Evolutionary conservation across 2,113 vertebrate genomes (phyloP).

Genomic region (Ptilonorhynchus violaceus): DNA sequence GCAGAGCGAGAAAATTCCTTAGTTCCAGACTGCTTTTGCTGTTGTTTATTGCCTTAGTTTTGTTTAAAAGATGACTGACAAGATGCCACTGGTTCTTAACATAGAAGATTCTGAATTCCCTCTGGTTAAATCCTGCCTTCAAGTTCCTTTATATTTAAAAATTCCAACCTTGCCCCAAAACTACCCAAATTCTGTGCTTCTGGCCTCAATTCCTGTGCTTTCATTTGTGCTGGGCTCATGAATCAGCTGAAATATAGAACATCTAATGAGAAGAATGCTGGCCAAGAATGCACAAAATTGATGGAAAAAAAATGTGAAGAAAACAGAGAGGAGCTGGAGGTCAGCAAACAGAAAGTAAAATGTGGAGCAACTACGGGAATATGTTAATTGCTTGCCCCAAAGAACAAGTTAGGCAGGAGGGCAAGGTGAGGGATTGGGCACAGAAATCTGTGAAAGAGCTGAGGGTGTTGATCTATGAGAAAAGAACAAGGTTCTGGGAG

Average conservation of each 20-base stretch:
- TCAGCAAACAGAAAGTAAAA: not conserved
- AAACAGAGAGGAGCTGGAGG: not conserved
- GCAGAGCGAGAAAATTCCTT: not conserved
- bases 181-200: not conserved
- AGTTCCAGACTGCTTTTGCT: not conserved
- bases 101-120: not conserved
- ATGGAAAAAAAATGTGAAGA: not conserved
- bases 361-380: not conserved
- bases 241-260: not conserved
- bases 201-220: not conserved
- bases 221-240: not conserved
- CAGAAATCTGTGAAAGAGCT: not conserved
- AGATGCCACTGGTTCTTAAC: not conserved
- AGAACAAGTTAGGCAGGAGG: not conserved
- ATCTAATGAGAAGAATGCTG: not conserved
- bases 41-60: not conserved
- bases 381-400: not conserved
- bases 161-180: not conserved
- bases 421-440: not conserved
- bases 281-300: not conserved
- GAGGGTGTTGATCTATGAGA: not conserved
- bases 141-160: not conserved
- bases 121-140: not conserved
- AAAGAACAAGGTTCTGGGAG: not conserved
- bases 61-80: not conserved